Evolutionary conservation across 92 coral and sea anemone genomes (phyloP).

Genomic region (Pocillopora meandrina): DNA sequence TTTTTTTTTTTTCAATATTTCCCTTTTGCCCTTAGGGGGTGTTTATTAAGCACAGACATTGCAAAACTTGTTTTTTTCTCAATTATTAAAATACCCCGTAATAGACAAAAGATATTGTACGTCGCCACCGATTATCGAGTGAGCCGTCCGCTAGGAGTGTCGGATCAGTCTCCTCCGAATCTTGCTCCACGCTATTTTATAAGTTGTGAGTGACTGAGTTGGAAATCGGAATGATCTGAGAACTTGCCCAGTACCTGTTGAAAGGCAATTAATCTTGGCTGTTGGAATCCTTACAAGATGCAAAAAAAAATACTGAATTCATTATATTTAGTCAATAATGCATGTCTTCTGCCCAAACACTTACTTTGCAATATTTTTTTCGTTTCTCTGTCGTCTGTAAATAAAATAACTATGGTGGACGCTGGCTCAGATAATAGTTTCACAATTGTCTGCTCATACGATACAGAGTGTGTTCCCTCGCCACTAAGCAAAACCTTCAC

Average conservation of each 20-base stretch:
- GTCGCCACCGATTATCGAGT: too few relatives aligned
- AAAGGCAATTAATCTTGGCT: background rate
- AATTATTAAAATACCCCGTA: too few relatives aligned
- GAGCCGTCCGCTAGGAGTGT: background rate
- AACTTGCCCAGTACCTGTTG: conserved; percentile 26
- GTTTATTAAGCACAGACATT: too few relatives aligned
- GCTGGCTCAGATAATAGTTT: conserved; percentile 29
- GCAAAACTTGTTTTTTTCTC: too few relatives aligned
- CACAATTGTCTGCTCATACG: conserved; percentile 12
- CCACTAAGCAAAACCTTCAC: conserved; percentile 9
- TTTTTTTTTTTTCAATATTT: too few relatives aligned
- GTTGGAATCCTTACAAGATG: too few relatives aligned
- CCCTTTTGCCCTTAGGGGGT: too few relatives aligned
- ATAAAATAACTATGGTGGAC: conserved; percentile 47
- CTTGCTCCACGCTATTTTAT: background rate
- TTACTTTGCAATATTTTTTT: conserved; percentile 31
- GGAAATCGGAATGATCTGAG: background rate
- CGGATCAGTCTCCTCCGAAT: background rate
- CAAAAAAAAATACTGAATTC: too few relatives aligned
- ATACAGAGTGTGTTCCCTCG: background rate
- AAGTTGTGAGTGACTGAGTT: background rate
- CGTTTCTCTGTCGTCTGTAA: conserved; percentile 44
- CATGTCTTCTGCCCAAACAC: background rate
- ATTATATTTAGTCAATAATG: too few relatives aligned
- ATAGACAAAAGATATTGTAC: too few relatives aligned